Evolutionary conservation across 2,113 vertebrate genomes (phyloP).

Genomic region (Notiomystis cincta): DNA sequence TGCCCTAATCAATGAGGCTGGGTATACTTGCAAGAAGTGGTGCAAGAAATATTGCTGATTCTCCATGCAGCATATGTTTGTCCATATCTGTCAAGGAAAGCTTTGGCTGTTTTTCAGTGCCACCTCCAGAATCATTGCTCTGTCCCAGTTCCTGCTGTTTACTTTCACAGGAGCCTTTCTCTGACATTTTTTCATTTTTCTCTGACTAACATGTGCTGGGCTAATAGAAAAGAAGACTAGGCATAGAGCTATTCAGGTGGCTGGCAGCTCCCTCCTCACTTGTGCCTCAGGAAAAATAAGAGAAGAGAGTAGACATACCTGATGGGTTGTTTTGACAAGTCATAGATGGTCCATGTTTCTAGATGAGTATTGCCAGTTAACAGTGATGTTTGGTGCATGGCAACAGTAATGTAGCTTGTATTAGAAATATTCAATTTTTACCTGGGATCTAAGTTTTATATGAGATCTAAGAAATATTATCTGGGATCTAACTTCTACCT

Average conservation of each 20-base stretch:
- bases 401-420: not conserved
- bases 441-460: not conserved
- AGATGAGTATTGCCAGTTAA: not conserved
- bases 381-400: not conserved
- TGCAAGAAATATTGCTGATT: not conserved
- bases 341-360: not conserved
- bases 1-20: not conserved
- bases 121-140: not conserved
- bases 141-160: not conserved
- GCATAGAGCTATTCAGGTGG: not conserved
- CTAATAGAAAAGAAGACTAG: not conserved
- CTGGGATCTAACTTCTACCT: not conserved
- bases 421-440: not conserved
- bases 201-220: not conserved
- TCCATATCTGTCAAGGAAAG: not conserved
- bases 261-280: not conserved
- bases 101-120: not conserved
- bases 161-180: not conserved
- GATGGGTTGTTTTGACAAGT: not conserved
- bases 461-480: not conserved
- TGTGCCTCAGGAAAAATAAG: not conserved
- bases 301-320: not conserved
- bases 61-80: not conserved
- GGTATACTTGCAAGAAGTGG: not conserved
- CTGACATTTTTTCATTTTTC: not conserved